phyloP scores from a whole-genome alignment of 2,113 vertebrate species.

The Electrona antarctica region DNA sequence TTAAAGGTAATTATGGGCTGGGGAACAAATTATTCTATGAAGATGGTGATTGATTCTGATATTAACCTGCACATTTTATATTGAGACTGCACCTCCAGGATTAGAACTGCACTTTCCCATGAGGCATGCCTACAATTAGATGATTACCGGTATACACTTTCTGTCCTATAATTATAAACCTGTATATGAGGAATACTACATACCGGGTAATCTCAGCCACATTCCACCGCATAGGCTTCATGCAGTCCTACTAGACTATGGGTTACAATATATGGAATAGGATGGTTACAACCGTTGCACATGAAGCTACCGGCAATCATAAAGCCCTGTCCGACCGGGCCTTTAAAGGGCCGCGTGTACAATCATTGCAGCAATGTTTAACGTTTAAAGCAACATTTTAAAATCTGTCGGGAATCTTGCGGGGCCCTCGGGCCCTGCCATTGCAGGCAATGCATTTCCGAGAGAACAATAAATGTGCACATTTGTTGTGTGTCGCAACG shows the following conservation, averaged over 20 bases:
- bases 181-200: background rate
- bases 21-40: no score
- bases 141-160: no score
- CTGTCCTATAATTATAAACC: background rate
- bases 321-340: conserved; percentile 24
- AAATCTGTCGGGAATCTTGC: background rate
- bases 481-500: conserved; percentile 47
- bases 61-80: background rate
- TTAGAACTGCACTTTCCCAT: conserved; percentile 8
- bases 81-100: conserved; percentile 28
- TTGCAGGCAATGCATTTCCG: conserved; percentile 3
- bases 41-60: no score
- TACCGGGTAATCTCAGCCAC: background rate
- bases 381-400: background rate
- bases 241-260: no score
- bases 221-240: no score
- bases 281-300: conserved; percentile 14
- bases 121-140: conserved; percentile 20
- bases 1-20: no score
- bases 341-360: conserved; percentile 22
- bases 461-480: conserved; percentile 65
- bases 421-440: conserved; percentile 34
- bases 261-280: background rate
- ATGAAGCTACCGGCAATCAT: background rate
- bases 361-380: conserved; percentile 43